Evolutionary conservation across 64 coral and sea anemone species (phyloP).

Genomic region (Astreopora myriophthalma): DNA sequence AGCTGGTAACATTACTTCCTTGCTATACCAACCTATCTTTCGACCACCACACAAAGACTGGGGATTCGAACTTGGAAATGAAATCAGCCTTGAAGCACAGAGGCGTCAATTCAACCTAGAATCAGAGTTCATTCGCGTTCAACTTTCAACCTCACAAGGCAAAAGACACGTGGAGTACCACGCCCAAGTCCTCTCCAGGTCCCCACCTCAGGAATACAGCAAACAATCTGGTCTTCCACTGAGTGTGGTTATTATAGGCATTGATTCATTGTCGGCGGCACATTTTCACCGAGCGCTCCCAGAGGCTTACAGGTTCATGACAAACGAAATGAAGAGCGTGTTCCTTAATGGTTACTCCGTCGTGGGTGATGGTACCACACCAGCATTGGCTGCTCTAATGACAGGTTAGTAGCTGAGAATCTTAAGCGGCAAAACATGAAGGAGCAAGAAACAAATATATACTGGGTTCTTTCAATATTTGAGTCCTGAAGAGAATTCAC

Average conservation of each 20-base stretch:
- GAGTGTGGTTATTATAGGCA: constrained; percentile 78
- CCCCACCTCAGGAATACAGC: background rate
- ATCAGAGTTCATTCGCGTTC: constrained; percentile 57
- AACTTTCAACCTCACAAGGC: constrained; percentile 11
- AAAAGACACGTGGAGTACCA: constrained; percentile 42
- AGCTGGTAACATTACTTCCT: background rate
- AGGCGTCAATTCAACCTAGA: background rate
- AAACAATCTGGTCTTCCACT: constrained; percentile 59
- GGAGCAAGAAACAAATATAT: too few relatives aligned
- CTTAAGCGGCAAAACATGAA: too few relatives aligned
- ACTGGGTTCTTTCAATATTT: too few relatives aligned
- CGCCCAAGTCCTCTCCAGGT: constrained; percentile 29
- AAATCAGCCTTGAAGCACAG: background rate
- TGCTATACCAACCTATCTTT: constrained; percentile 34
- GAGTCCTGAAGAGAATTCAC: too few relatives aligned
- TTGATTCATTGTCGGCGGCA: constrained; percentile 81
- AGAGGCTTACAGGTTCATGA: constrained; percentile 67
- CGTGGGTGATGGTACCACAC: constrained; percentile 91
- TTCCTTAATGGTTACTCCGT: constrained; percentile 88
- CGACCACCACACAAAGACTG: constrained; percentile 42
- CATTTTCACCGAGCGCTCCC: constrained; percentile 85
- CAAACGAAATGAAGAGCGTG: constrained; percentile 67
- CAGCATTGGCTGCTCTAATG: constrained; percentile 76
- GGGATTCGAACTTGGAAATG: background rate
- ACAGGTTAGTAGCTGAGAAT: constrained; percentile 60